Conservation (phyloP, 2,888 invertebrate species). For the Lysandra coridon region DNA sequence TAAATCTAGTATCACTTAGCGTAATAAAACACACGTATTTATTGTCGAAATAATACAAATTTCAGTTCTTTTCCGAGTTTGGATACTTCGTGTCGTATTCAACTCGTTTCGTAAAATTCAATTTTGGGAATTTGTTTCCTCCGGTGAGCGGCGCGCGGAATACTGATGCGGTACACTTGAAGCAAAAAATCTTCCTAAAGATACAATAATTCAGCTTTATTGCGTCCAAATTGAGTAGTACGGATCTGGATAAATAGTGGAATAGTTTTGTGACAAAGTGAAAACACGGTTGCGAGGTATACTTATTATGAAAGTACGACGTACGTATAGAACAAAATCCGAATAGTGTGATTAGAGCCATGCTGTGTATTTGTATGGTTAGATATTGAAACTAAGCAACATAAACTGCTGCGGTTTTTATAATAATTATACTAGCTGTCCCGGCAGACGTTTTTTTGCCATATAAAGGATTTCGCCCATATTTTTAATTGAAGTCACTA, state of each 20-base stretch:
- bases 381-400: too few relatives aligned
- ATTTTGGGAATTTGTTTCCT: constrained; percentile 81
- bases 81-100: constrained; percentile 76
- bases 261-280: constrained; percentile 19
- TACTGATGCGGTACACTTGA: constrained; percentile 60
- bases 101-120: constrained; percentile 80
- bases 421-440: too few relatives aligned
- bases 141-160: constrained; percentile 70
- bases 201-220: constrained; percentile 25
- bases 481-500: too few relatives aligned
- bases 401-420: too few relatives aligned
- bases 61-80: constrained; percentile 72
- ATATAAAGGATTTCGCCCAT: too few relatives aligned
- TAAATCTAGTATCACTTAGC: background rate
- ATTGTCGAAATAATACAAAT: constrained; percentile 75
- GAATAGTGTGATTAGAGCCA: too few relatives aligned
- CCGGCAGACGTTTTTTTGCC: too few relatives aligned
- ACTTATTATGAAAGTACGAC: background rate
- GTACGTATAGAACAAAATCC: background rate
- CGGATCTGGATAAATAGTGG: constrained; percentile 10
- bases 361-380: too few relatives aligned
- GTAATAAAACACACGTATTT: constrained; percentile 52
- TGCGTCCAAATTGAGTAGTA: constrained; percentile 14
- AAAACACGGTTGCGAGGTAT: background rate
- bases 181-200: constrained; percentile 30